phyloP scores from a whole-genome alignment of 2,113 vertebrate genomes.

The Aegotheles bennettii region DNA sequence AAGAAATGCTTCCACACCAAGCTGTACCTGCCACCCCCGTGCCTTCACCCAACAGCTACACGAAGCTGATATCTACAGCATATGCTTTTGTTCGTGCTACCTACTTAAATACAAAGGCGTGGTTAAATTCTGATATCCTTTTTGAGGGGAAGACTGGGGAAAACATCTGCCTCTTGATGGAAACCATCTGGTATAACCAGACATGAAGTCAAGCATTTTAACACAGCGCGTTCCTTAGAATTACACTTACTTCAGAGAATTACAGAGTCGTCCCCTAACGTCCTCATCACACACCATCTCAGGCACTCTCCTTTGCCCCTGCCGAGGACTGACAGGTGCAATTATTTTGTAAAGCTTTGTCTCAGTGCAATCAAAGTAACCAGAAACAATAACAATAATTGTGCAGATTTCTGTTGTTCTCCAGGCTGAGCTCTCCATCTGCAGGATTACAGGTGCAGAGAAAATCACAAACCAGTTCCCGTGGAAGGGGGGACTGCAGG shows the following conservation, averaged over 20 bases:
- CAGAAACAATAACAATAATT: slow-evolving; percentile 51
- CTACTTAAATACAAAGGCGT: neutral
- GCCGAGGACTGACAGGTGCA: slow-evolving; percentile 5
- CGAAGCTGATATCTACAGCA: neutral
- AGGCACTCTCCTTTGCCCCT: neutral
- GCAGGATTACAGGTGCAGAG: slow-evolving; percentile 37
- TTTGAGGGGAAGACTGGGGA: slow-evolving; percentile 5
- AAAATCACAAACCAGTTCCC: neutral
- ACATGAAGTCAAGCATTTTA: slow-evolving; percentile 42
- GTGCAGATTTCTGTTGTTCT: slow-evolving; percentile 32
- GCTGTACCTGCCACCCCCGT: neutral
- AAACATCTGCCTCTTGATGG: slow-evolving; percentile 62
- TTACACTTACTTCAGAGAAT: neutral
- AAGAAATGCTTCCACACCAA: neutral
- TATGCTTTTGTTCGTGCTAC: neutral
- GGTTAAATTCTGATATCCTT: slow-evolving; percentile 41
- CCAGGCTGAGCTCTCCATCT: neutral
- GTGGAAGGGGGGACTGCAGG: neutral
- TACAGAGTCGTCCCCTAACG: neutral
- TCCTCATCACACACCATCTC: neutral
- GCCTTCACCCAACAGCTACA: neutral
- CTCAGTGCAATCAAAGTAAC: slow-evolving; percentile 40
- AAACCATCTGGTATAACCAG: slow-evolving; percentile 58
- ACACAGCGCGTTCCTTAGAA: neutral
- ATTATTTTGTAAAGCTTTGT: slow-evolving; percentile 50